A percentile compares a stretch with the other conserved stretches of the same genome.
Evolutionary conservation across 2,888 invertebrate genomes (phyloP).

Genomic region (Eristalis tenax): DNA sequence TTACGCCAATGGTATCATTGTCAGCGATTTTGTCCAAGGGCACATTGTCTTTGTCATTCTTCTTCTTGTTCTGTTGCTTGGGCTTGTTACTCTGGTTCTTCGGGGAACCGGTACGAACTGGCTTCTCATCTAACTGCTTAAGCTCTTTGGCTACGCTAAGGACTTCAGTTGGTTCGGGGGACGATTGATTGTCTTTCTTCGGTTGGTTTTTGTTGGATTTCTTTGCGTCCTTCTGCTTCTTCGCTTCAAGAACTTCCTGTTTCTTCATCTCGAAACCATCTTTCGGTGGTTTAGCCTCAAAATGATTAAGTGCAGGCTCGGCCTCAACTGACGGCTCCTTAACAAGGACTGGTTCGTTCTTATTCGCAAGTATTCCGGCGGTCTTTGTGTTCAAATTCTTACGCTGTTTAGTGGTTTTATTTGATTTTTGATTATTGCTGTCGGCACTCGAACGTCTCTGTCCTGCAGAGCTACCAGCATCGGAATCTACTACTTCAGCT

Average conservation of each 20-base stretch:
- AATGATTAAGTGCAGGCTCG: slow-evolving; percentile 85
- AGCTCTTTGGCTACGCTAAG: slow-evolving; percentile 76
- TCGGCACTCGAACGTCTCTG: slow-evolving; percentile 56
- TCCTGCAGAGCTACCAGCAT: slow-evolving; percentile 43
- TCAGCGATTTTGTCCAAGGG: slow-evolving; percentile 84
- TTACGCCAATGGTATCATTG: slow-evolving; percentile 87
- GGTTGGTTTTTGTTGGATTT: slow-evolving; percentile 74
- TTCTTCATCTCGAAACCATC: slow-evolving; percentile 84
- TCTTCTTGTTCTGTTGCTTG: slow-evolving; percentile 80
- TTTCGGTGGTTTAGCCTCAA: slow-evolving; percentile 90
- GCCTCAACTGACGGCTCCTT: slow-evolving; percentile 75
- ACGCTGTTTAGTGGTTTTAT: slow-evolving; percentile 77
- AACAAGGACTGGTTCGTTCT: slow-evolving; percentile 76
- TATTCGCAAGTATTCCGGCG: slow-evolving; percentile 79
- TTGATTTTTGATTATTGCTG: slow-evolving; percentile 69
- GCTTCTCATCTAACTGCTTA: slow-evolving; percentile 75
- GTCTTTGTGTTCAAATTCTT: slow-evolving; percentile 71
- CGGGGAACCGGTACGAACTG: slow-evolving; percentile 76
- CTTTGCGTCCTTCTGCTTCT: slow-evolving; percentile 75
- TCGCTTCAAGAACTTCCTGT: slow-evolving; percentile 75
- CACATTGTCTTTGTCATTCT: slow-evolving; percentile 84
- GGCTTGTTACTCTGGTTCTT: slow-evolving; percentile 76
- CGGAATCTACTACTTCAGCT: slow-evolving; percentile 76
- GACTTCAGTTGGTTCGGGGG: slow-evolving; percentile 70
- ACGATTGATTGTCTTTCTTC: slow-evolving; percentile 73